Conservation (phyloP, 2,797 vertebrate genomes). For the Tympanoctomys barrerae region DNA sequence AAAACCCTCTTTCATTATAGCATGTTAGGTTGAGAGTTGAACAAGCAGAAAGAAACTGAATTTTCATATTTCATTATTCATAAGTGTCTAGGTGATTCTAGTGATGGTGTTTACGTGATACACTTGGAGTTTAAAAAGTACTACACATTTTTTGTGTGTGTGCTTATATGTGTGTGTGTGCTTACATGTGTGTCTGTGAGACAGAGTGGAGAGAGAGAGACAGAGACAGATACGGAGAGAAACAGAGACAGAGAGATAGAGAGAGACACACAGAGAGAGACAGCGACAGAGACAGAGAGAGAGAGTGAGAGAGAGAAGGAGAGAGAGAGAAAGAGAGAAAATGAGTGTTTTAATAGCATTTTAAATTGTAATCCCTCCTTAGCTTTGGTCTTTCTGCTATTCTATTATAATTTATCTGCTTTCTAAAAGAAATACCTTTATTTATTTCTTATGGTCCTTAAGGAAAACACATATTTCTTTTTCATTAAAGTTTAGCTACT, state of each 20-base stretch:
- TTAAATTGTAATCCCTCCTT: neutral
- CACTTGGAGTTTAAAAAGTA: neutral
- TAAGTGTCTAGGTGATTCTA: no score
- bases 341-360: neutral
- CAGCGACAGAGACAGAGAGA: neutral
- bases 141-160: neutral
- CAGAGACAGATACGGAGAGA: neutral
- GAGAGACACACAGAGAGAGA: neutral
- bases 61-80: no score
- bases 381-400: neutral
- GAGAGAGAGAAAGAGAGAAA: neutral
- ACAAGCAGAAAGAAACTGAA: no score
- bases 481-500: neutral
- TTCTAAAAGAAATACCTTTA: neutral
- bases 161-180: neutral
- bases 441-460: neutral
- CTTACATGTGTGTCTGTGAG: no score
- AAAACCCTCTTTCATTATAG: no score
- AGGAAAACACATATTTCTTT: neutral
- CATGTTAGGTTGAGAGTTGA: no score
- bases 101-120: neutral
- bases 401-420: neutral
- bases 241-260: neutral
- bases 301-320: no score
- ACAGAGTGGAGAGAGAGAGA: neutral